Evolutionary conservation across 2,797 vertebrate species (phyloP).

Genomic region (Galaxias olidus): DNA sequence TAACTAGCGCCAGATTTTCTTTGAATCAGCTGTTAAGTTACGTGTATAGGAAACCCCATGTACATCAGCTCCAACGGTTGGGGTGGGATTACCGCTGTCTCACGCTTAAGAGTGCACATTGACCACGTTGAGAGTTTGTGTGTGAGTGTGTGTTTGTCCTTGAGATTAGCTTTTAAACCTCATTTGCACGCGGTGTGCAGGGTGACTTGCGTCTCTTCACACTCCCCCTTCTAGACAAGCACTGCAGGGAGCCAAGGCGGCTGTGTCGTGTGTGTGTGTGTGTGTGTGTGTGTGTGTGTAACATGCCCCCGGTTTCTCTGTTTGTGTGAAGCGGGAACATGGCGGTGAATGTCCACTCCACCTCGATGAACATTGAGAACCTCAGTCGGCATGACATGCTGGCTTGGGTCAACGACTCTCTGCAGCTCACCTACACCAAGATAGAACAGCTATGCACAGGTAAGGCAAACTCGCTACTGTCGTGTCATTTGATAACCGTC

Average conservation of each 20-base stretch:
- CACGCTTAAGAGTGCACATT: background rate
- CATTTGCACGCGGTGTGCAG: background rate
- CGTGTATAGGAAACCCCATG: too few species aligned
- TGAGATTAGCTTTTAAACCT: slow-evolving; percentile 13
- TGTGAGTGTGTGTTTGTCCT: background rate
- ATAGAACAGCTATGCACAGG: slow-evolving; percentile 95
- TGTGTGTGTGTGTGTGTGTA: slow-evolving; percentile 16
- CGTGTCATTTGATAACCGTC: background rate
- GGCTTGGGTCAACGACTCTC: slow-evolving; percentile 95
- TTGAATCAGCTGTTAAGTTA: too few species aligned
- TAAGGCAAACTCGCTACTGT: slow-evolving; percentile 42
- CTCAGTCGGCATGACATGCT: slow-evolving; percentile 98
- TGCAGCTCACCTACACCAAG: slow-evolving; percentile 93
- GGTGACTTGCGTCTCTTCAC: background rate
- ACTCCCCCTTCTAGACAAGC: too few species aligned
- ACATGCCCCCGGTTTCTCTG: background rate
- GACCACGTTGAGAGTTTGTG: background rate
- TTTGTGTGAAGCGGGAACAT: slow-evolving; percentile 64
- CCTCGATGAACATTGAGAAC: slow-evolving; percentile 94
- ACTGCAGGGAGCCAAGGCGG: too few species aligned
- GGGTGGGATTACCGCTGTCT: too few species aligned
- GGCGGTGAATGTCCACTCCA: slow-evolving; percentile 98
- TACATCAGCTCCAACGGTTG: too few species aligned
- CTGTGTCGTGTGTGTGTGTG: background rate
- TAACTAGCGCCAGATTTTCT: too few species aligned